Evolutionary conservation across 2,113 vertebrate genomes (phyloP).

Genomic region (Callospermophilus lateralis): DNA sequence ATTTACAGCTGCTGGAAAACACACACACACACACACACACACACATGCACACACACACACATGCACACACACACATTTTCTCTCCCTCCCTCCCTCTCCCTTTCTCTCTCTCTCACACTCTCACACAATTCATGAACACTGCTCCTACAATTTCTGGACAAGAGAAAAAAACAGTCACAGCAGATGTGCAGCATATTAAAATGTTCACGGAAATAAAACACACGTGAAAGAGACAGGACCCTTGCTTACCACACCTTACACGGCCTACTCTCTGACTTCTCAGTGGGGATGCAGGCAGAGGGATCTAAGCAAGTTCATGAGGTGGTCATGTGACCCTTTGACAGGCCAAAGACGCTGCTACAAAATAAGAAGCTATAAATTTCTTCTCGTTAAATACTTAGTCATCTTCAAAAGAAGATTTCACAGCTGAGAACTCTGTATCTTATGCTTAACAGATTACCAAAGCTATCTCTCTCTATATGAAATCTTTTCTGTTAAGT

Average conservation of each 20-base stretch:
- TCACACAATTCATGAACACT: neutral
- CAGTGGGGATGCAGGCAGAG: neutral
- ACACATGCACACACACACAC: fast-evolving
- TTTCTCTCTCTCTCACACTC: too few relatives aligned
- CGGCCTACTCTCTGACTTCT: neutral
- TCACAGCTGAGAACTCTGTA: neutral
- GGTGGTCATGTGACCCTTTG: neutral
- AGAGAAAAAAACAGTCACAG: neutral
- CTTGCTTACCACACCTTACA: slow-evolving; percentile 28
- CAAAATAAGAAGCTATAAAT: slow-evolving; percentile 68
- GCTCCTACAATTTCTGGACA: slow-evolving; percentile 17
- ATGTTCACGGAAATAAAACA: neutral
- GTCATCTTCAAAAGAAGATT: slow-evolving; percentile 60
- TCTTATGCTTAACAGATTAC: slow-evolving; percentile 24
- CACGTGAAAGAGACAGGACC: neutral
- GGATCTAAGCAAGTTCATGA: slow-evolving; percentile 24
- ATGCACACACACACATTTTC: neutral
- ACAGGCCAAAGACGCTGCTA: neutral
- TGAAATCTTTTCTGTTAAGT: neutral
- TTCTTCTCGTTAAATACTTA: slow-evolving; percentile 71
- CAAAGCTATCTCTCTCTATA: neutral
- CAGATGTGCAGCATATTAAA: neutral
- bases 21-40: neutral
- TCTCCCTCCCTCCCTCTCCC: too few relatives aligned
- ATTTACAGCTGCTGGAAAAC: neutral